These are phyloP conservation scores for Tinea semifulvella DNA, from an alignment of 2,888 invertebrate genomes.

Conservation along the genomic window DNA sequence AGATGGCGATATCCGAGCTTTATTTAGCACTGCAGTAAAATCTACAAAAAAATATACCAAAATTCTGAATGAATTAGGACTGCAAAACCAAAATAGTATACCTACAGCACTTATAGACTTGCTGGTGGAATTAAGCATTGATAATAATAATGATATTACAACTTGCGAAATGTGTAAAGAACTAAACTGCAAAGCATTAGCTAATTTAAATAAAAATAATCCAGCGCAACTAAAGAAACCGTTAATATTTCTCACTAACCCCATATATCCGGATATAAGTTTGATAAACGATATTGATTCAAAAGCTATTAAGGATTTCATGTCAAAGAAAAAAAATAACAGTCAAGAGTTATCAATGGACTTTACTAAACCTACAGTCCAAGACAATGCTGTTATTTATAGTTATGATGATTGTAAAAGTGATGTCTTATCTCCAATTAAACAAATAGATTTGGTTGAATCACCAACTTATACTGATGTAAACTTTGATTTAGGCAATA, in stretches of 20 bases:
- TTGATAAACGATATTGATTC: slow-evolving; percentile 40
- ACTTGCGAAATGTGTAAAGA: slow-evolving; percentile 53
- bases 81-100: slow-evolving; percentile 40
- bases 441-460: slow-evolving; percentile 14
- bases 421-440: too few relatives aligned
- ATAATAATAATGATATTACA: slow-evolving; percentile 26
- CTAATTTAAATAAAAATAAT: slow-evolving; percentile 26
- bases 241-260: slow-evolving; percentile 28
- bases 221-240: slow-evolving; percentile 22
- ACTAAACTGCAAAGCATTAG: slow-evolving; percentile 40
- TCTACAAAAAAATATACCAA: slow-evolving; percentile 57
- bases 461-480: slow-evolving; percentile 23
- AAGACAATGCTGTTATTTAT: too few relatives aligned
- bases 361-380: too few relatives aligned
- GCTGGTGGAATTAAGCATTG: slow-evolving; percentile 52
- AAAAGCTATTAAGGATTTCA: slow-evolving; percentile 31
- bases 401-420: too few relatives aligned
- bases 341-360: neutral
- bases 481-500: slow-evolving; percentile 51
- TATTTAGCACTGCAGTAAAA: slow-evolving; percentile 57
- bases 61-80: slow-evolving; percentile 43
- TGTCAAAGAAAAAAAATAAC: slow-evolving; percentile 21
- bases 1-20: slow-evolving; percentile 64
- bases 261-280: slow-evolving; percentile 37
- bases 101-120: slow-evolving; percentile 45